phyloP scores from a whole-genome alignment of 2,888 invertebrate species.

The Mellilla xanthometata region DNA sequence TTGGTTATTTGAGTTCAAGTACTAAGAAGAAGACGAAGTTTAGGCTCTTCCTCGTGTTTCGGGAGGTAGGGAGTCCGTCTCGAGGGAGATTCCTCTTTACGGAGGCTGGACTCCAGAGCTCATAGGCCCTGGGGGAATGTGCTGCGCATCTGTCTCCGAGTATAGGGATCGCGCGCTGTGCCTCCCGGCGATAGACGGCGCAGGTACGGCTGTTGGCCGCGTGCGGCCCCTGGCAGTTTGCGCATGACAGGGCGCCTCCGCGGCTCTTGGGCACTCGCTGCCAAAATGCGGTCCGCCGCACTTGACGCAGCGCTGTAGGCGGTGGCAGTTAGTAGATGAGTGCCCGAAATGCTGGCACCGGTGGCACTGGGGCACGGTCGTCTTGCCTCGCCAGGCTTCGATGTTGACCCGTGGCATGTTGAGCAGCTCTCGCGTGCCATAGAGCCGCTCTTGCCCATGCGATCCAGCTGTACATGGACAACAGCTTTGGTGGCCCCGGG shows the following conservation, averaged over 20 bases:
- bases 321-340: not conserved
- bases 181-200: not conserved
- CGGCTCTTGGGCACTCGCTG: not conserved
- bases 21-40: too few species aligned
- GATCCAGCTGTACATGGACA: not conserved
- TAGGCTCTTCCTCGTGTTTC: too few species aligned
- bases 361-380: not conserved
- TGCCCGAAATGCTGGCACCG: constrained; percentile 11
- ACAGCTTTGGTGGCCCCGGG: not conserved
- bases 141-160: too few species aligned
- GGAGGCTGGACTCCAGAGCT: too few species aligned
- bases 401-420: not conserved
- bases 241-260: not conserved
- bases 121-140: constrained; percentile 36
- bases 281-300: not conserved
- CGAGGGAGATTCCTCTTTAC: too few species aligned
- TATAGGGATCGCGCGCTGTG: not conserved
- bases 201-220: not conserved
- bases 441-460: not conserved
- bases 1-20: too few species aligned
- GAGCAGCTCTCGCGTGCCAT: not conserved
- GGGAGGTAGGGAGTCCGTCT: too few species aligned
- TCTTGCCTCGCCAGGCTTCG: not conserved
- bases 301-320: not conserved
- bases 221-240: not conserved